phyloP scores from a whole-genome alignment of 2,888 invertebrate genomes.

The Pyrochroa serraticornis region DNA sequence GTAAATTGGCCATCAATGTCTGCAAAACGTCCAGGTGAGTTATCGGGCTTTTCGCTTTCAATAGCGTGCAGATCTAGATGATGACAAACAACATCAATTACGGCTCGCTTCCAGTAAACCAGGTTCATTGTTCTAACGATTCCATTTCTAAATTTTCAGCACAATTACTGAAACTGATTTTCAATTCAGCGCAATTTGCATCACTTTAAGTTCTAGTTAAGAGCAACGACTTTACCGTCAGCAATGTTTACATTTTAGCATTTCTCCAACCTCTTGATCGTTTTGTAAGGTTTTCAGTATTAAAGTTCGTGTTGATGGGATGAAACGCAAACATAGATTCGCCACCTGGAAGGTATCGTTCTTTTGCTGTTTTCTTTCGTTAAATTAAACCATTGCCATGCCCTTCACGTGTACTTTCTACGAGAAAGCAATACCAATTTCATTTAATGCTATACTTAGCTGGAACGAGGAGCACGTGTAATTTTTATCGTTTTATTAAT shows the following conservation, averaged over 20 bases:
- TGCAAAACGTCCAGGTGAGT: slow-evolving; percentile 14
- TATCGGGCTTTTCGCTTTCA: not conserved
- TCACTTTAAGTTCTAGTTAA: slow-evolving; percentile 32
- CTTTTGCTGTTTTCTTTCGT: too few species aligned
- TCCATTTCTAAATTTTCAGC: too few species aligned
- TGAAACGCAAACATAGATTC: slow-evolving; percentile 5
- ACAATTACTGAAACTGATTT: slow-evolving; percentile 1
- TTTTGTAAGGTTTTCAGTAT: slow-evolving; percentile 1
- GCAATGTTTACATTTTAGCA: slow-evolving; percentile 21
- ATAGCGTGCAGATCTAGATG: not conserved
- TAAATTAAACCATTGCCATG: too few species aligned
- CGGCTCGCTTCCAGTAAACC: too few species aligned
- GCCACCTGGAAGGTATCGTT: too few species aligned
- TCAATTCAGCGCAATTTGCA: slow-evolving; percentile 4
- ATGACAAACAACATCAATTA: not conserved
- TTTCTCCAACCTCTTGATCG: not conserved
- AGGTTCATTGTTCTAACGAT: too few species aligned
- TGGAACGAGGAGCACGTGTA: too few species aligned
- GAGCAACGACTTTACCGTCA: slow-evolving; percentile 40
- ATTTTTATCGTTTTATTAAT: too few species aligned
- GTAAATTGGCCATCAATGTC: slow-evolving; percentile 4
- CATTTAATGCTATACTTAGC: too few species aligned
- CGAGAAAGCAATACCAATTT: too few species aligned
- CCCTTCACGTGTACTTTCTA: too few species aligned
- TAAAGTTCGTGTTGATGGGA: slow-evolving; percentile 2